Evolutionary conservation across 1,140 invertebrate genomes (phyloP), one percentile per base, ranked within the genome.

Genomic region (Drosophila equinoxialis): DNA sequence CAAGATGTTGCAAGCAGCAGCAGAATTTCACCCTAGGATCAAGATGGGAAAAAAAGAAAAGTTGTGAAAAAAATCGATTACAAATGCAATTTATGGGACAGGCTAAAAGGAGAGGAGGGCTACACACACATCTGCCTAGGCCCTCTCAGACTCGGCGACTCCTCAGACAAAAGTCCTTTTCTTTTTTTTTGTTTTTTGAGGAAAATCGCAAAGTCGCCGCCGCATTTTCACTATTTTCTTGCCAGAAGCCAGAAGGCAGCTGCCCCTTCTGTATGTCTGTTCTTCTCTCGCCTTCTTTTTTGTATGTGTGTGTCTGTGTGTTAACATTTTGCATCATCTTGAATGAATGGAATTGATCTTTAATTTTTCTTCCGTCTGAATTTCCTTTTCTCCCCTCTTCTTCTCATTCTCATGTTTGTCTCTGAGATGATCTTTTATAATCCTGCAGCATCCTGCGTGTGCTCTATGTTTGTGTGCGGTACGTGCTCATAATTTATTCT

Each of bases 401-500:
- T 35, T 67, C 54, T 6, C 65, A 8, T 23, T n/a, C n/a, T 3
- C 17, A 10, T 51, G 69, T 63, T 71, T 74, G 65, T 45, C 61
- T 75, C 39, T 75, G 72, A 72, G 73, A 68, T 79, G 75, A 82
- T 86, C 83, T 76, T 76, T 76, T 82, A 71, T 87, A 87, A 87
- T 87, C 83, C 79, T 71, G 54, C 45, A 57, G 48, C 72, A 74
- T 73, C 41, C 68, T 51, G 45, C 45, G 45, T 71, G 33, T 58
- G 66, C 68, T 76, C 65, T 65, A 45, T 26, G 65, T 70, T 51
- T 51, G 45, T 51, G 45, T 51, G 45, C 45, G 45, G 79, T 82
- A 79, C 83, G 83, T 86, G 83, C 83, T 80, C 79, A 83, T 86
- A 87, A 83, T 74, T 87, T 86, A 87, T 87, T 63, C 63, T 60